Conservation (phyloP, 2,797 vertebrate species). For the Pseudochaenichthys georgianus region DNA sequence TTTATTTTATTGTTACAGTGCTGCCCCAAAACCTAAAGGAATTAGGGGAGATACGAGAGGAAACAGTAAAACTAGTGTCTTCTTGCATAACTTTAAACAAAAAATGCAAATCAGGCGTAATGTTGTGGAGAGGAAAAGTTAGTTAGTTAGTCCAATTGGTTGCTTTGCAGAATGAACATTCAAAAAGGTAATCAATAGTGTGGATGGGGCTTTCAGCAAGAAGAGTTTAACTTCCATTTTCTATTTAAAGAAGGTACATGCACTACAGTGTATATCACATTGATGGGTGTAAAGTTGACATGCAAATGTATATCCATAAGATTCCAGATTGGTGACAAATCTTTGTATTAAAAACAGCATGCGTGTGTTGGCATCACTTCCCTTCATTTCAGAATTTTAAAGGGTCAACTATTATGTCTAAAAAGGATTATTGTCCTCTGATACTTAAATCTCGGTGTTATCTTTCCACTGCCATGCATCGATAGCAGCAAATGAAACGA, state of each 20-base stretch:
- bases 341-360: no score
- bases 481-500: neutral
- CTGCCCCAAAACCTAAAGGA: neutral
- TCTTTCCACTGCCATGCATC: neutral
- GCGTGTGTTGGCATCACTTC: neutral
- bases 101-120: constrained; percentile 30
- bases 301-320: neutral
- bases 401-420: neutral
- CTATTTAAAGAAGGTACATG: neutral
- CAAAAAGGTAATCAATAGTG: neutral
- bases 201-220: neutral
- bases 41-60: constrained; percentile 10
- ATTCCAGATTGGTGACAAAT: neutral
- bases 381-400: neutral
- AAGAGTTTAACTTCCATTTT: neutral
- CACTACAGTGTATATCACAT: neutral
- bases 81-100: constrained; percentile 29
- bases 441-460: neutral
- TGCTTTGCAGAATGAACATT: constrained; percentile 18
- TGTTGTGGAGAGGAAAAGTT: constrained; percentile 3
- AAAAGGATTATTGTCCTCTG: neutral
- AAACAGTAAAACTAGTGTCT: constrained; percentile 6
- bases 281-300: neutral
- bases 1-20: constrained; percentile 34
- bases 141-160: constrained; percentile 17